Percentiles rank a stretch among this genome's conserved stretches.
Conservation (phyloP, 2,113 vertebrate genomes). For the Strix uralensis region DNA sequence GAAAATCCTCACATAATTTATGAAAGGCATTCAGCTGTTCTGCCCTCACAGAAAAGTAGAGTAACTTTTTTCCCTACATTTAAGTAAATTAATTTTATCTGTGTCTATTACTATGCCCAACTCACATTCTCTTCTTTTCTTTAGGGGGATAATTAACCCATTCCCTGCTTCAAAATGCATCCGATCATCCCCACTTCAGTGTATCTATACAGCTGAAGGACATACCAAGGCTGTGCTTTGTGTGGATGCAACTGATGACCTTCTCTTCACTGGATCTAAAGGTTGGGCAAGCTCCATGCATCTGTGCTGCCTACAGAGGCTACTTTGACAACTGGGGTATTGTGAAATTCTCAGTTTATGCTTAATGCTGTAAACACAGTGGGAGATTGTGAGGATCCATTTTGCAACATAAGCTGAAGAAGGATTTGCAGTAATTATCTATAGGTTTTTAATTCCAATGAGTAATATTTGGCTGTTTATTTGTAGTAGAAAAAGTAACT, state of each 20-base stretch:
- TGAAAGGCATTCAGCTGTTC: neutral
- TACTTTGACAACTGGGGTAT: neutral
- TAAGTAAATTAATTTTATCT: neutral
- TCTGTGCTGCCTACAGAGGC: neutral
- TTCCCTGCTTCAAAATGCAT: constrained; percentile 77
- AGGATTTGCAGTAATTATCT: neutral
- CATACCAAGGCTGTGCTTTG: constrained; percentile 94
- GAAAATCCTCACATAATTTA: neutral
- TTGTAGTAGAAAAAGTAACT: neutral
- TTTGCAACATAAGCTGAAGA: neutral
- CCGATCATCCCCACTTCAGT: constrained; percentile 79
- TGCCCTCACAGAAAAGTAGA: neutral
- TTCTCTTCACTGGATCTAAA: constrained; percentile 98
- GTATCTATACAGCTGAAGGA: constrained; percentile 89
- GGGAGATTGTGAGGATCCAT: neutral
- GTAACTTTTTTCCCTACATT: neutral
- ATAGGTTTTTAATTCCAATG: neutral
- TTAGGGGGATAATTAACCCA: constrained; percentile 91
- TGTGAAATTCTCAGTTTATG: neutral
- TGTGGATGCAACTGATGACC: constrained; percentile 93
- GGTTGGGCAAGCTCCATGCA: constrained; percentile 69
- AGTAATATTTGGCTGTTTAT: neutral
- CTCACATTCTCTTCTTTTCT: neutral
- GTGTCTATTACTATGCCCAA: neutral
- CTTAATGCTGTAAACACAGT: neutral